Evolutionary conservation across 2,888 invertebrate genomes (phyloP), one percentile per base, ranked within the genome.

Genomic region (Drosophila lutescens): DNA sequence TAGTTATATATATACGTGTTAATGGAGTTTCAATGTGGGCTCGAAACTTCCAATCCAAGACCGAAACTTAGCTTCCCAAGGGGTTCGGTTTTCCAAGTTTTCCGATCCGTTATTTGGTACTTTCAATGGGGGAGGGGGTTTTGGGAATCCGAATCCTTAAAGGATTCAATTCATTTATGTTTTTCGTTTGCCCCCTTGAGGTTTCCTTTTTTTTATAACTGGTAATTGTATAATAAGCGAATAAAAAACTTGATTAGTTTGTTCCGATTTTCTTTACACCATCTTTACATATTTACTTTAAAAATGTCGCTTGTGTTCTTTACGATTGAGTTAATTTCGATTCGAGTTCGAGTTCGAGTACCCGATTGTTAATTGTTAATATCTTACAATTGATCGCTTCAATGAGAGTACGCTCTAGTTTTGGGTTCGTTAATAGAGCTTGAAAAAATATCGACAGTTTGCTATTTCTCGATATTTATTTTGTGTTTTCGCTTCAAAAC

Each of bases 201-300:
- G 38, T 15, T 40, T 50, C 13, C 20, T 20, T 20, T 26, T 26
- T 26, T 55, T 57, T 63, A 57, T 71, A 56, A 67, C 51, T 65
- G 61, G 56, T 63, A 62, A 75, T 76, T 73, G 68, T 79, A 77
- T 80, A 80, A 56, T 78, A 85, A 83, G 81, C 83, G 81, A 86
- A 87, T 86, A 85, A 88, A 82, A 87, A 82, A 87, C 83, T 80
- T 76, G 79, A 80, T 80, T 82, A 80, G 84, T 62, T 71, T 69
- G 66, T 49, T 57, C 70, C 74, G 62, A 80, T 68, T 68, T 40
- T 73, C 71, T 82, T 77, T 84, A 84, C 82, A 82, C 54, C 68
- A 79, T 73, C 67, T 71, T 72, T 76, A 71, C 58, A 72, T 62
- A 59, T 75, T 77, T 63, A 72, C 72, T 74, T 77, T 74, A 69